Evolutionary conservation across 2,797 vertebrate genomes (phyloP), one percentile per base, ranked within the genome.

Genomic region (Poeciliopsis presidionis): DNA sequence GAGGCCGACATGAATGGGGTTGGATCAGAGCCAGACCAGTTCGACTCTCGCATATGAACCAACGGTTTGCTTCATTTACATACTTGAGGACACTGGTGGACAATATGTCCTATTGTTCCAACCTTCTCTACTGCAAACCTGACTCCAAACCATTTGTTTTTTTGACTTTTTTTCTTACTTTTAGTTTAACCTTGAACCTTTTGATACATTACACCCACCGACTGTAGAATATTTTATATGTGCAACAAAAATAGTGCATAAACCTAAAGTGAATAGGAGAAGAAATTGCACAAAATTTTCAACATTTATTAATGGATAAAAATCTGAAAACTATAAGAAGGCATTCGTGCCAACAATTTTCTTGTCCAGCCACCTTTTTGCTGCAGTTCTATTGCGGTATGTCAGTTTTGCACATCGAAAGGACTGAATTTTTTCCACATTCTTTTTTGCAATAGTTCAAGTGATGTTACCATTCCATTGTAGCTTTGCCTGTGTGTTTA

Each of bases 1-100:
- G 73, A 75, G 79, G 63, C 46, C 43, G 84, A 76, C 78, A 80
- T 79, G 67, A 87, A 83, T 77, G 67, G 30, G 74, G 73, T 73
- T 83, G 86, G 76, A 83, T 49, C 12, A 43, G 39, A 80, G 82
- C 88, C 88, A 88, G 71, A 22, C 55, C 53, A 28, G 11, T 36
- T 55, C 18, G n/a, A 12, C 72, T 46, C 43, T 65, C 30, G 41
- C 74, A 53, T 74, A 77, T 8, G 61, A 57, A 78, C 67, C 9
- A 43, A 46, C 67, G 16, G 41, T 28, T 45, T 46, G 28, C 45
- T 41, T 46, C 59, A 84, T 71, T 59, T 73, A 53, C 25, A 83
- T 76, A 55, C 72, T 53, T 33, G 41, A 76, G 47, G 63, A 75
- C n/a, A n/a, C 49, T 46, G 22, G 30, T 18, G 74, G 65, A 83